Percentiles rank a stretch among this genome's conserved stretches.
These are phyloP conservation scores for Leptothorax acervorum DNA, from an alignment of 2,888 invertebrate species.

Conservation along the genomic window DNA sequence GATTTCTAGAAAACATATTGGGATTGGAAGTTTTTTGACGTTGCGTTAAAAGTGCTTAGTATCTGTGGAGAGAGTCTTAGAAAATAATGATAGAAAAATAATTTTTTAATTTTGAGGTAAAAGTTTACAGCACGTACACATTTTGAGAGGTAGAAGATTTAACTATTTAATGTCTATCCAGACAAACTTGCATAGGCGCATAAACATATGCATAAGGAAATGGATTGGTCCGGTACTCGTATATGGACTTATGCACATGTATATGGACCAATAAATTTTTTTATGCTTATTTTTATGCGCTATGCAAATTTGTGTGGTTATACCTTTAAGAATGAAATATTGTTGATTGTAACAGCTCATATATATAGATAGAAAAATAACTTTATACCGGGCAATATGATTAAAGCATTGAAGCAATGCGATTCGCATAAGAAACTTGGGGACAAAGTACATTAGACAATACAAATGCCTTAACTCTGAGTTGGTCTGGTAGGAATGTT, in stretches of 20 bases:
- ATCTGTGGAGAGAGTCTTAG: neutral
- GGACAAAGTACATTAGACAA: constrained; percentile 12
- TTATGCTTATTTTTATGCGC: too few species aligned
- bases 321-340: neutral
- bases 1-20: neutral
- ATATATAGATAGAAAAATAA: neutral
- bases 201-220: too few species aligned
- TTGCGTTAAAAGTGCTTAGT: neutral
- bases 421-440: neutral
- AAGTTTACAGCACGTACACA: neutral
- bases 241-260: too few species aligned
- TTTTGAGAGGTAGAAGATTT: neutral
- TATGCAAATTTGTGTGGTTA: too few species aligned
- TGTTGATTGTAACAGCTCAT: neutral
- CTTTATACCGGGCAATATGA: too few species aligned
- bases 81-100: neutral
- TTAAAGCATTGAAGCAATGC: too few species aligned
- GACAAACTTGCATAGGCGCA: too few species aligned
- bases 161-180: too few species aligned
- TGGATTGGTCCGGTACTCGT: too few species aligned
- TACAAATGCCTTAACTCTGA: neutral
- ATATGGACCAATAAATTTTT: too few species aligned
- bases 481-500: neutral
- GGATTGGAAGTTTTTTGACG: neutral
- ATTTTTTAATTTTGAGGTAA: neutral